Percentiles rank a stretch among this genome's conserved stretches.
phyloP scores from a whole-genome alignment of 2,113 vertebrate genomes.

The Rhineura floridana region DNA sequence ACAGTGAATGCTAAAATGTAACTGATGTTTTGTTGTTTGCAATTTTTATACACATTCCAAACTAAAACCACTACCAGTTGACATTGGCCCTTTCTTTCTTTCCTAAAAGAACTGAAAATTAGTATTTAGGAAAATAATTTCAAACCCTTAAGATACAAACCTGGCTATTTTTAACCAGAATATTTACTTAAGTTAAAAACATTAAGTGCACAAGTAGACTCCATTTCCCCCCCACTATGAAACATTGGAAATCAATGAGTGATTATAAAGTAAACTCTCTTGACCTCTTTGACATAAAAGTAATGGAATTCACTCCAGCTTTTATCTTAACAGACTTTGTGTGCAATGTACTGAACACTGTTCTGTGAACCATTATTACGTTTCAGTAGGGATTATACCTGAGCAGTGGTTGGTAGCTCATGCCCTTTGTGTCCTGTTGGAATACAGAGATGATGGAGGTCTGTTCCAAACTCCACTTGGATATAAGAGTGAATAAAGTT shows the following conservation, averaged over 20 bases:
- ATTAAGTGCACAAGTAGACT: not conserved
- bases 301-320: slow-evolving; percentile 19
- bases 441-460: slow-evolving; percentile 28
- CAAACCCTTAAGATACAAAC: not conserved
- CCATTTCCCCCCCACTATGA: not conserved
- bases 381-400: not conserved
- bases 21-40: not conserved
- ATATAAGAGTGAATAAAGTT: not conserved
- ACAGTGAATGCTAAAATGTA: not conserved
- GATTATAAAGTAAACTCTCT: slow-evolving; percentile 36
- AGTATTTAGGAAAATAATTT: slow-evolving; percentile 9
- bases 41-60: not conserved
- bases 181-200: not conserved
- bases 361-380: not conserved
- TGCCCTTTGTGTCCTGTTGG: not conserved
- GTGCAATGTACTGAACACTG: not conserved
- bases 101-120: not conserved
- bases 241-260: slow-evolving; percentile 5
- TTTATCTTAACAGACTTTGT: slow-evolving; percentile 51
- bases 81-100: not conserved
- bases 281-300: slow-evolving; percentile 43
- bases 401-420: not conserved
- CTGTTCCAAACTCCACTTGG: not conserved
- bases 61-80: not conserved
- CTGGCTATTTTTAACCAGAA: not conserved